Conservation (phyloP, 53 echinoderm and acorn worm genomes). For the Temnopleurus reevesii region DNA sequence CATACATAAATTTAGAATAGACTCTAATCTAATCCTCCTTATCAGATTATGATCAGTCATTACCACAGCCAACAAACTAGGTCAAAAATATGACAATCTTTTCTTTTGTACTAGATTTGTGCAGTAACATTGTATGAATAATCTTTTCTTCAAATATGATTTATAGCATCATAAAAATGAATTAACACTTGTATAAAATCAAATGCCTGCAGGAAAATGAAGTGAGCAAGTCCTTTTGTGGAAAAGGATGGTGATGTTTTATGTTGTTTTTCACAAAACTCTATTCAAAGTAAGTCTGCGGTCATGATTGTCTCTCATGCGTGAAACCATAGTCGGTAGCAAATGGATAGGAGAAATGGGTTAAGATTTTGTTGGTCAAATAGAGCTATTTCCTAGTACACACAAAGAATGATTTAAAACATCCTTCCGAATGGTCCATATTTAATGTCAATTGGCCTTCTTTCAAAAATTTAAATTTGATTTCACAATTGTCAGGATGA, state of each 20-base stretch:
- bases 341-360: not conserved
- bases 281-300: slow-evolving; percentile 21
- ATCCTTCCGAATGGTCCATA: slow-evolving; percentile 14
- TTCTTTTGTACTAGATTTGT: not conserved
- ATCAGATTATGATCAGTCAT: not conserved
- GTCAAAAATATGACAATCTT: not conserved
- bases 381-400: not conserved
- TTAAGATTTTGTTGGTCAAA: slow-evolving; percentile 17
- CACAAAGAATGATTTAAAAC: not conserved
- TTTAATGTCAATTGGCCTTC: too few species aligned
- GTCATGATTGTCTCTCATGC: not conserved
- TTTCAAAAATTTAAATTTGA: too few species aligned
- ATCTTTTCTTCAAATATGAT: not conserved
- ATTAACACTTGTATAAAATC: not conserved
- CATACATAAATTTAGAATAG: not conserved
- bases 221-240: not conserved
- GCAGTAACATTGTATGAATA: not conserved
- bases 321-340: slow-evolving; percentile 31
- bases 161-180: not conserved
- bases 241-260: slow-evolving; percentile 10
- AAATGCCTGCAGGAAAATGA: slow-evolving; percentile 8
- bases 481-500: too few species aligned
- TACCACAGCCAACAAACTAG: not conserved
- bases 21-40: not conserved
- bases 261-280: slow-evolving; percentile 1